Evolutionary conservation across 2,888 invertebrate species (phyloP).

Genomic region (Agrotis exclamationis): DNA sequence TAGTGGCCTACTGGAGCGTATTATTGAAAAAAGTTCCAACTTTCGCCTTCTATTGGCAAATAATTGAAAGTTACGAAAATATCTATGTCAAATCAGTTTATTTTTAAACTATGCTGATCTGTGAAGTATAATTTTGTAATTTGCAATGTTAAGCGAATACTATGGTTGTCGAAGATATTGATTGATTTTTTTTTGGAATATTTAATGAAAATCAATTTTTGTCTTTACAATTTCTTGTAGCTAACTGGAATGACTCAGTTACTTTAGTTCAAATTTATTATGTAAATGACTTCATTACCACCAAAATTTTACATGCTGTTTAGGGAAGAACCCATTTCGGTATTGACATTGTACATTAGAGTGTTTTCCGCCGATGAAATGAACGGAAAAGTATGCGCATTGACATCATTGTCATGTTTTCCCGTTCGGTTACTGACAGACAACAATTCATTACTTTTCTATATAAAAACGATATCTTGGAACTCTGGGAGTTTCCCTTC

Average conservation of each 20-base stretch:
- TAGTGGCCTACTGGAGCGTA: conserved; percentile 88
- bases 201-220: neutral
- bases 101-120: conserved; percentile 53
- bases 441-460: conserved; percentile 33
- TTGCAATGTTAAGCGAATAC: conserved; percentile 25
- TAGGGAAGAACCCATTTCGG: conserved; percentile 37
- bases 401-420: conserved; percentile 26
- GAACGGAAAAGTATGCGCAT: conserved; percentile 26
- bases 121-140: conserved; percentile 43
- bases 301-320: conserved; percentile 30
- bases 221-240: neutral
- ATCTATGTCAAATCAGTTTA: conserved; percentile 65
- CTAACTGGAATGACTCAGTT: conserved; percentile 8
- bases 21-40: conserved; percentile 87
- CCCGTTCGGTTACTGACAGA: conserved; percentile 12
- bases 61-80: conserved; percentile 84
- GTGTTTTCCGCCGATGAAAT: conserved; percentile 24
- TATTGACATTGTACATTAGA: conserved; percentile 37
- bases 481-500: conserved; percentile 31
- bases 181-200: neutral
- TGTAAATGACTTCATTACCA: conserved; percentile 9
- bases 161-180: neutral
- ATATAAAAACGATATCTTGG: conserved; percentile 25
- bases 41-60: conserved; percentile 85
- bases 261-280: conserved; percentile 13